Evolutionary conservation across 2,888 invertebrate species (phyloP), one percentile per base, ranked within the genome.

Genomic region (Brenthis hecate): DNA sequence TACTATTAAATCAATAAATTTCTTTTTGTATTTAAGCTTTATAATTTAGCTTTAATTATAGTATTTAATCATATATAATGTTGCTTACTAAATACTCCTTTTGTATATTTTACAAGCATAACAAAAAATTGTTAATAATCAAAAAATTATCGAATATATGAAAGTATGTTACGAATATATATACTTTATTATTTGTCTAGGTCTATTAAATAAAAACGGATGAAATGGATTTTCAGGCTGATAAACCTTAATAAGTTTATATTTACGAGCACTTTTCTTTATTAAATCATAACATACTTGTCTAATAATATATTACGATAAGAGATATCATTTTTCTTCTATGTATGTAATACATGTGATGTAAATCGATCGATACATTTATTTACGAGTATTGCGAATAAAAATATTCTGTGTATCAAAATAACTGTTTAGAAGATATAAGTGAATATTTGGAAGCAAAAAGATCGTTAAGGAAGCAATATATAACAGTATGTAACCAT

Each of bases 381-480:
- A 62, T 62, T 62, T 62, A 62, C 61, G 51, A 32, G 5, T 36
- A 53, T 28, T 32, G 36, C 36, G 61, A 62, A 62, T 53, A 19
- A 62, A 53, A 62, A 53, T 32, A 13, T 36, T 51, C 51, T 19
- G 36, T 6, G 62, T 50, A 62, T 62, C 62, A 32, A 53, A 32
- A 53, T 62, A 61, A 50, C 61, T 50, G 61, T 36, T 61, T 51
- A 32, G 19, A 50, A 19, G 51, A 62, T 62, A 58, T 48, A 62
- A 19, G 51, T 16, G 61, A 19, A 32, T 62, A 62, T 19, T 51
- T 16, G 36, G 28, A 13, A 57, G 19, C n/a, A n/a, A 1, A 14
- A n/a, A 1, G 14, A 11, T 50, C 58, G 48, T 58, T 58, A 48
- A 23, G 48, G 28, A 50, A 60, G 48, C 48, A n/a, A 60, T 60